Conservation (phyloP, 2,797 vertebrate genomes). For the Ctenopoma kingsleyae region DNA sequence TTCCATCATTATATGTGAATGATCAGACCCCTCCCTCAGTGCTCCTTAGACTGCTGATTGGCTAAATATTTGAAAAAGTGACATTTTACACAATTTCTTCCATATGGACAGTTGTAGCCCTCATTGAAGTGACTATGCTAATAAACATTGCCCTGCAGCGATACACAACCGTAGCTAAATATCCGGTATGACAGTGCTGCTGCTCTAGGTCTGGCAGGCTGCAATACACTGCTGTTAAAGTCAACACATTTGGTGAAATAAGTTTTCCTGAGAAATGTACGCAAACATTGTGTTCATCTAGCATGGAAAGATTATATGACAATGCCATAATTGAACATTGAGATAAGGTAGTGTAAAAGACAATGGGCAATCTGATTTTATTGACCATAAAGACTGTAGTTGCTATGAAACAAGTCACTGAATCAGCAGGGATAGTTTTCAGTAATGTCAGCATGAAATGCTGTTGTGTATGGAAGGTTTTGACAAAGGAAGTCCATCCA, state of each 20-base stretch:
- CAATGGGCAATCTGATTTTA: slow-evolving; percentile 62
- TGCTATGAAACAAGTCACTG: slow-evolving; percentile 67
- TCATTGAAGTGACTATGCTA: slow-evolving; percentile 33
- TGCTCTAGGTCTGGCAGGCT: slow-evolving; percentile 26
- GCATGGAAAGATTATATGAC: slow-evolving; percentile 59
- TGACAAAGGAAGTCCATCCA: neutral
- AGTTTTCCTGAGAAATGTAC: slow-evolving; percentile 49
- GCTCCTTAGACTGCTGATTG: slow-evolving; percentile 20
- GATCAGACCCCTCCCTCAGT: slow-evolving; percentile 15
- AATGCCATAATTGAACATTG: slow-evolving; percentile 57
- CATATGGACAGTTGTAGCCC: slow-evolving; percentile 38
- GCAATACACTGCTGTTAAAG: slow-evolving; percentile 37
- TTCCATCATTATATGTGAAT: neutral
- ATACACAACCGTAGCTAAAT: slow-evolving; percentile 30
- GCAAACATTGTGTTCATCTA: slow-evolving; percentile 52
- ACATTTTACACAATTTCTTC: slow-evolving; percentile 33
- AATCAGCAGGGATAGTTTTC: slow-evolving; percentile 53
- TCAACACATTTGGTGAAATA: slow-evolving; percentile 52
- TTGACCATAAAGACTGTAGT: slow-evolving; percentile 60
- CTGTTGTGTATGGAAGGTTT: slow-evolving; percentile 26
- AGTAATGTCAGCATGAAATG: slow-evolving; percentile 56
- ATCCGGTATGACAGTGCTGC: slow-evolving; percentile 21
- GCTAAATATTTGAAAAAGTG: slow-evolving; percentile 27
- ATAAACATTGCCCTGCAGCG: slow-evolving; percentile 50
- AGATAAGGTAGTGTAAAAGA: slow-evolving; percentile 53